A percentile compares a stretch with the other conserved stretches of the same genome.
Evolutionary conservation across 2,797 vertebrate species (phyloP).

Genomic region (Tympanoctomys barrerae): DNA sequence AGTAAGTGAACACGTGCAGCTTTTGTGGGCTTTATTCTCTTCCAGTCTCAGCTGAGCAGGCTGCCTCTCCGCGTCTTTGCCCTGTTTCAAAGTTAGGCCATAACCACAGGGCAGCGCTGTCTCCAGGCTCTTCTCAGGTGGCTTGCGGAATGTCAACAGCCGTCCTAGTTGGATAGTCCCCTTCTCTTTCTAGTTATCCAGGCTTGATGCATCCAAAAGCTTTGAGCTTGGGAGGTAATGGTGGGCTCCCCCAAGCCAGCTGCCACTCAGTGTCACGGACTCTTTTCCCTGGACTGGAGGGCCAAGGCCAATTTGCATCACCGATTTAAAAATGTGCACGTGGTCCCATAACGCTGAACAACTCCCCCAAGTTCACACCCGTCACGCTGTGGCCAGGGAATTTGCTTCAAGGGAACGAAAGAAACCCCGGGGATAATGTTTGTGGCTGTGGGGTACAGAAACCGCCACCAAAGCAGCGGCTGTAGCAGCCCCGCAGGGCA

Average conservation of each 20-base stretch:
- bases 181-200: slow-evolving; percentile 7
- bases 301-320: background rate
- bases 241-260: background rate
- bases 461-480: background rate
- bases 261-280: background rate
- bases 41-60: background rate
- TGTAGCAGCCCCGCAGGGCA: background rate
- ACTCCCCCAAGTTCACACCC: background rate
- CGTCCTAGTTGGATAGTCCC: background rate
- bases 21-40: background rate
- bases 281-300: background rate
- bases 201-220: background rate
- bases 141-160: background rate
- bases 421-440: background rate
- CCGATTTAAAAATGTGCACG: background rate
- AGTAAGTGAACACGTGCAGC: background rate
- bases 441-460: background rate
- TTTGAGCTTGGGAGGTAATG: background rate
- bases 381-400: background rate
- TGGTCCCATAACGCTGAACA: background rate
- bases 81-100: background rate
- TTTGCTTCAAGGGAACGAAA: background rate
- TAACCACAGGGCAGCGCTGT: background rate
- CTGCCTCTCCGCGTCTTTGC: background rate
- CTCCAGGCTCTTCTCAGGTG: background rate